Percentiles rank a stretch among this genome's conserved stretches.
Evolutionary conservation across 1,140 invertebrate genomes (phyloP).

Genomic region (Drosophila saltans): DNA sequence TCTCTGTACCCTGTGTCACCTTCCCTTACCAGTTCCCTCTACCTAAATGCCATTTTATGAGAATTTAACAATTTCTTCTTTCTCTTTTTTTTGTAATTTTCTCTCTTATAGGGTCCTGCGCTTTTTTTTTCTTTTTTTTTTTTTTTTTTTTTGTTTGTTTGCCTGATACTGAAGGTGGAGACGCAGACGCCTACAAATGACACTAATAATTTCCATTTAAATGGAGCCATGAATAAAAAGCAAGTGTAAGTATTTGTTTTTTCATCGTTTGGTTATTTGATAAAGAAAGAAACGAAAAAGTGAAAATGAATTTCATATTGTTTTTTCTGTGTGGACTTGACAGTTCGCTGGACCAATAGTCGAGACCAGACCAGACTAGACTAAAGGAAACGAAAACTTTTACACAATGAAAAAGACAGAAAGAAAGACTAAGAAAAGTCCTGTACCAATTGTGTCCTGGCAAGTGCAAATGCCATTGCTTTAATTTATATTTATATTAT

Average conservation of each 20-base stretch:
- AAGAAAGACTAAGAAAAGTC: too few species aligned
- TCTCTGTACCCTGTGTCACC: slow-evolving; percentile 4
- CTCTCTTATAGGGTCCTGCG: slow-evolving; percentile 6
- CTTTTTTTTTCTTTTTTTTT: slow-evolving; percentile 28
- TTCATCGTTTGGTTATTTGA: slow-evolving; percentile 31
- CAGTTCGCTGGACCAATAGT: too few species aligned
- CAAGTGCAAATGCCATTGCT: too few species aligned
- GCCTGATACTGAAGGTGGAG: slow-evolving; percentile 17
- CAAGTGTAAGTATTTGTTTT: slow-evolving; percentile 56
- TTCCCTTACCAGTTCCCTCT: slow-evolving; percentile 1
- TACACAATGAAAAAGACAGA: too few species aligned
- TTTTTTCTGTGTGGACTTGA: neutral
- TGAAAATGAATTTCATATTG: slow-evolving; percentile 39
- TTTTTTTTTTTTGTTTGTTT: slow-evolving; percentile 16
- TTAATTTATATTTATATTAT: too few species aligned
- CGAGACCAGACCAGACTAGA: too few species aligned
- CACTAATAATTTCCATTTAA: slow-evolving; percentile 81
- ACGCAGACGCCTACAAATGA: slow-evolving; percentile 63
- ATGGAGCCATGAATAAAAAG: slow-evolving; percentile 73
- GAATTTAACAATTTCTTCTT: slow-evolving; percentile 58
- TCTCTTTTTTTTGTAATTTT: slow-evolving; percentile 29
- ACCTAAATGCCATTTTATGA: slow-evolving; percentile 66
- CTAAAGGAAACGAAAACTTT: too few species aligned
- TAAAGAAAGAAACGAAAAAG: slow-evolving; percentile 11
- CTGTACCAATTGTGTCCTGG: too few species aligned